A percentile compares a stretch with the other conserved stretches of the same genome.
These are phyloP conservation scores for Conger conger DNA, from an alignment of 2,113 vertebrate species.

Conservation along the genomic window DNA sequence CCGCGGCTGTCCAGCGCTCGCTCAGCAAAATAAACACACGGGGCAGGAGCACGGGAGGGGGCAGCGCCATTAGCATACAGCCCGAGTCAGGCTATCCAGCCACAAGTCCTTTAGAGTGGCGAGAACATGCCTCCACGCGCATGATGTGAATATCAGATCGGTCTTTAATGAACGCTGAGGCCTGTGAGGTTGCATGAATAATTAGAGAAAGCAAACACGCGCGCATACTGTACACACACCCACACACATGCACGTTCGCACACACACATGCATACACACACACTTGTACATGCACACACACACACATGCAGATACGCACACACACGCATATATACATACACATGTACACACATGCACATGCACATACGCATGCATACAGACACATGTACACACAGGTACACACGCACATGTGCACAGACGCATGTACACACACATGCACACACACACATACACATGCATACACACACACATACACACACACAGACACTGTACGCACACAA, in stretches of 20 bases:
- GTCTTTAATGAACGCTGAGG: conserved; percentile 42
- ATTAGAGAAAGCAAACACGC: conserved; percentile 42
- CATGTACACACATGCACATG: too few species aligned
- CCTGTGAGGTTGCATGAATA: conserved; percentile 41
- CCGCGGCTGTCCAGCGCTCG: conserved; percentile 41
- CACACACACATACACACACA: conserved; percentile 2
- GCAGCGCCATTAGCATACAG: conserved; percentile 45
- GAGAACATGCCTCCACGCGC: conserved; percentile 20
- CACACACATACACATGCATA: too few species aligned
- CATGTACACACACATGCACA: too few species aligned
- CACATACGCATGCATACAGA: too few species aligned
- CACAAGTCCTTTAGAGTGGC: conserved; percentile 21
- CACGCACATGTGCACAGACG: too few species aligned
- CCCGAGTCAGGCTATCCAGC: conserved; percentile 37
- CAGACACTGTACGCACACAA: not conserved
- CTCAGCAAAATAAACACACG: conserved; percentile 58
- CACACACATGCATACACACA: conserved; percentile 28
- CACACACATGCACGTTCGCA: conserved; percentile 21
- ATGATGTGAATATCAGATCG: conserved; percentile 45
- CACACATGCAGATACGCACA: too few species aligned
- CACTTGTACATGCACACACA: too few species aligned
- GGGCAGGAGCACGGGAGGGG: conserved; percentile 19
- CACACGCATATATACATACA: too few species aligned
- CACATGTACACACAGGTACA: too few species aligned
- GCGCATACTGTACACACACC: conserved; percentile 14